These are phyloP conservation scores for Bolinopsis microptera DNA, from an alignment of 37 sponge, comb jelly and placozoan genomes.

Conservation along the genomic window DNA sequence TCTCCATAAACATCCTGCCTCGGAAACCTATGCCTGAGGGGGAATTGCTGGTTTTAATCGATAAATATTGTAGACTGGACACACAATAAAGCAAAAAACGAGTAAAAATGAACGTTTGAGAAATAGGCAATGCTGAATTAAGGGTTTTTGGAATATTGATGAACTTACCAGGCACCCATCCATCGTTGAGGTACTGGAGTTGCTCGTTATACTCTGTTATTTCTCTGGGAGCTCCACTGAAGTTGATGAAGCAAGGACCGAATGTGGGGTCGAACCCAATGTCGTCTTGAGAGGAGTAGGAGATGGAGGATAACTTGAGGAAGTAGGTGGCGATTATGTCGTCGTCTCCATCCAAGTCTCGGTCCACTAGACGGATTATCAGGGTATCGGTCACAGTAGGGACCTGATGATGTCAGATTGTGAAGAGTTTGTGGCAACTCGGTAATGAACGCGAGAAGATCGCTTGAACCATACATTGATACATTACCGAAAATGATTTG, in stretches of 20 bases:
- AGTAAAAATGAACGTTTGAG: no score
- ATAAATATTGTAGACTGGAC: not conserved
- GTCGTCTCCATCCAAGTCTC: slow-evolving; percentile 6
- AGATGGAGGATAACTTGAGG: slow-evolving; percentile 10
- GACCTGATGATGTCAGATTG: not conserved
- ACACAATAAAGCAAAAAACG: no score
- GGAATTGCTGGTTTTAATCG: not conserved
- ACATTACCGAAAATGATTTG: no score
- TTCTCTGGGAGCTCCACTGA: slow-evolving; percentile 22
- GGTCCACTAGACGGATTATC: not conserved
- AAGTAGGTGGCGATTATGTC: slow-evolving; percentile 6
- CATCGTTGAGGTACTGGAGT: not conserved
- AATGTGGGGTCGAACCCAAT: slow-evolving; percentile 43
- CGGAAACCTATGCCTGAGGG: not conserved
- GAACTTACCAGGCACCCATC: not conserved
- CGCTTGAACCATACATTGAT: not conserved
- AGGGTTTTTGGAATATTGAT: no score
- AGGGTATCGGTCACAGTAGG: not conserved
- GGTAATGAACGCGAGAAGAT: not conserved
- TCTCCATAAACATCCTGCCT: slow-evolving; percentile 32
- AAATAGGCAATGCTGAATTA: no score
- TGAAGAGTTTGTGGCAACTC: not conserved
- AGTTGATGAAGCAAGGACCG: slow-evolving; percentile 51
- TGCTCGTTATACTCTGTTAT: not conserved
- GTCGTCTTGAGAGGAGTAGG: slow-evolving; percentile 19